Percentiles rank a stretch among this genome's conserved stretches.
Evolutionary conservation across 1,140 invertebrate genomes (phyloP).

Genomic region (Tyrophagus putrescentiae): DNA sequence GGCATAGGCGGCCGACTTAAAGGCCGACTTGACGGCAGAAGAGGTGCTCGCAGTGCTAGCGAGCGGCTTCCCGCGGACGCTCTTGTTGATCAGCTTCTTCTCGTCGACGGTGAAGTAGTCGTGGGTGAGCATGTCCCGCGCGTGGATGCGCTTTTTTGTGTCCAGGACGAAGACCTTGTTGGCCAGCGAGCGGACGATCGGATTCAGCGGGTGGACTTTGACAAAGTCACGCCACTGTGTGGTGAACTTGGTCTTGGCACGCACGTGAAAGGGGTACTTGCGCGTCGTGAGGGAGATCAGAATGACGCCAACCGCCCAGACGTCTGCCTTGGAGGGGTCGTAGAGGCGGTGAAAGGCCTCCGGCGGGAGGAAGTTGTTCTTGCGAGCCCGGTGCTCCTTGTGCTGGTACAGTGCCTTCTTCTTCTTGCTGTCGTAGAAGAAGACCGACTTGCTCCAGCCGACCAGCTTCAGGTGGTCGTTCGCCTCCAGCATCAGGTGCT

Average conservation of each 20-base stretch:
- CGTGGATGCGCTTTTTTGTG: neutral
- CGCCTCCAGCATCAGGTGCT: neutral
- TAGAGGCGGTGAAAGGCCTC: conserved; percentile 22
- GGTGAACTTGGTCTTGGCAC: neutral
- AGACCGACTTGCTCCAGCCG: conserved; percentile 8
- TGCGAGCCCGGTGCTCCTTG: neutral
- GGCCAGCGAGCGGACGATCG: neutral
- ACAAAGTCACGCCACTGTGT: neutral
- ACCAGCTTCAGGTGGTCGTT: conserved; percentile 1
- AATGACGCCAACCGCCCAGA: conserved; percentile 28
- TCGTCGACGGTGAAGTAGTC: conserved; percentile 5
- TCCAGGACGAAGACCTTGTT: neutral
- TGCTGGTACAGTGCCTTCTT: neutral
- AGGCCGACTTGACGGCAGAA: neutral
- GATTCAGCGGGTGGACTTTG: neutral
- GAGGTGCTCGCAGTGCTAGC: neutral
- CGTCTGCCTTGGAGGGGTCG: conserved; percentile 25
- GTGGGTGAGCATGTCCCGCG: conserved; percentile 1
- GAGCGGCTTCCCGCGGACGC: neutral
- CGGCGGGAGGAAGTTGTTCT: conserved; percentile 11
- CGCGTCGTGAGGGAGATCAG: neutral
- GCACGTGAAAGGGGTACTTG: conserved; percentile 14
- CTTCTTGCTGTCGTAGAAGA: neutral
- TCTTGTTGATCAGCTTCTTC: neutral
- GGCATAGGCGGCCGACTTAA: neutral